Conservation (phyloP, 2,888 invertebrate species). For the Lasioglossum calceatum region DNA sequence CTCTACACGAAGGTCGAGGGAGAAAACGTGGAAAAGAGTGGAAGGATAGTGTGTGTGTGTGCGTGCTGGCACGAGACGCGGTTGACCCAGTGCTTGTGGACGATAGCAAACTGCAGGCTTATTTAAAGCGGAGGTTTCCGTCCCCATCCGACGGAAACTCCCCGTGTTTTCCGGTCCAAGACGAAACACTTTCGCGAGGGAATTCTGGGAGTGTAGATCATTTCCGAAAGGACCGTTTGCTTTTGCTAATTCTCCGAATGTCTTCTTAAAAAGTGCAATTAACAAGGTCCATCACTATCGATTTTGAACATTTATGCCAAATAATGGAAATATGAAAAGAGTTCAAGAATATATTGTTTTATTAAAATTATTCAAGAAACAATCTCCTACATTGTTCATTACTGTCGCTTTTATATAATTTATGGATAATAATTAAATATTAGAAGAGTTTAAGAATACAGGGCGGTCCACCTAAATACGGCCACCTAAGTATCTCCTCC, state of each 20-base stretch:
- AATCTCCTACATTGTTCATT: too few relatives aligned
- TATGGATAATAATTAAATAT: too few relatives aligned
- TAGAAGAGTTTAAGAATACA: too few relatives aligned
- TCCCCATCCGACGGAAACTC: slow-evolving; percentile 54
- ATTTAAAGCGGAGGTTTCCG: slow-evolving; percentile 60
- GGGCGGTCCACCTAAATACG: too few relatives aligned
- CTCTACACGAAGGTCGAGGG: background rate
- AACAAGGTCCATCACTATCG: too few relatives aligned
- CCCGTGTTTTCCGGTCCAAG: slow-evolving; percentile 16
- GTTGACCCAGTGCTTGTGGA: slow-evolving; percentile 25
- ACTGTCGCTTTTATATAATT: too few relatives aligned
- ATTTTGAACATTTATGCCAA: too few relatives aligned
- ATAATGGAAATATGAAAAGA: too few relatives aligned
- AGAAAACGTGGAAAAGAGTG: background rate
- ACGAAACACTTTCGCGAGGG: background rate
- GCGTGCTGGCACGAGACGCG: slow-evolving; percentile 35
- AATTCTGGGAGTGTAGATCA: background rate
- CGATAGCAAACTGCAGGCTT: slow-evolving; percentile 55
- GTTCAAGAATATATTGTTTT: too few relatives aligned
- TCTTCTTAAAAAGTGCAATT: too few relatives aligned
- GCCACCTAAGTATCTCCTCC: too few relatives aligned
- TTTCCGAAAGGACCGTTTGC: background rate
- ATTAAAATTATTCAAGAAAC: too few relatives aligned
- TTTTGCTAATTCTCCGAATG: background rate
- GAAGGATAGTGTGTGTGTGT: background rate